Evolutionary conservation across 2,888 invertebrate species (phyloP).

Genomic region (Artemia sinica): DNA sequence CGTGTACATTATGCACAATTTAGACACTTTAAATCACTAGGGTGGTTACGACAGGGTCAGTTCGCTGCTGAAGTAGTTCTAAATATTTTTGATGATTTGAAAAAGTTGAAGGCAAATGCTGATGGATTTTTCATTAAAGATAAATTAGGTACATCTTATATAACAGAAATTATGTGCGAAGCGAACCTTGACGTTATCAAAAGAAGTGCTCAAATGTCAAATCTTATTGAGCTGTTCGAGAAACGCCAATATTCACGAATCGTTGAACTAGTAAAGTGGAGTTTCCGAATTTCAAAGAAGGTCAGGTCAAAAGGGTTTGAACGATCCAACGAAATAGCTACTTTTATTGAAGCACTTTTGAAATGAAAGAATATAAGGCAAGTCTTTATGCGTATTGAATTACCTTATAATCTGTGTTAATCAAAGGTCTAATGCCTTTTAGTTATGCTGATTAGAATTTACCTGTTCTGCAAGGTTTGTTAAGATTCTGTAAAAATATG

Average conservation of each 20-base stretch:
- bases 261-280: background rate
- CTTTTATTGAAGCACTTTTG: background rate
- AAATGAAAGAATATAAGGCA: background rate
- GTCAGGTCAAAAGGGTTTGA: background rate
- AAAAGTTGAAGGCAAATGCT: background rate
- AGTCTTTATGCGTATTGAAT: background rate
- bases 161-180: slow-evolving; percentile 9
- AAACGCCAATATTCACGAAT: background rate
- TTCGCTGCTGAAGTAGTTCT: background rate
- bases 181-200: background rate
- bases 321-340: background rate
- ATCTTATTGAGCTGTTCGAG: background rate
- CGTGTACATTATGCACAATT: background rate
- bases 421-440: too few relatives aligned
- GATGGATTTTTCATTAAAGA: slow-evolving; percentile 8
- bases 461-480: too few relatives aligned
- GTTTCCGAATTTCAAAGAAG: background rate
- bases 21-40: background rate
- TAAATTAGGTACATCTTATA: background rate
- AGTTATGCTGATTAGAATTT: too few relatives aligned
- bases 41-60: background rate
- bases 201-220: background rate
- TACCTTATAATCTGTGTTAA: too few relatives aligned
- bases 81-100: slow-evolving; percentile 4
- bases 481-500: too few relatives aligned